Percentiles rank a stretch among this genome's conserved stretches.
Evolutionary conservation across 1,140 invertebrate genomes (phyloP).

Genomic region (Leguminivora glycinivorella): DNA sequence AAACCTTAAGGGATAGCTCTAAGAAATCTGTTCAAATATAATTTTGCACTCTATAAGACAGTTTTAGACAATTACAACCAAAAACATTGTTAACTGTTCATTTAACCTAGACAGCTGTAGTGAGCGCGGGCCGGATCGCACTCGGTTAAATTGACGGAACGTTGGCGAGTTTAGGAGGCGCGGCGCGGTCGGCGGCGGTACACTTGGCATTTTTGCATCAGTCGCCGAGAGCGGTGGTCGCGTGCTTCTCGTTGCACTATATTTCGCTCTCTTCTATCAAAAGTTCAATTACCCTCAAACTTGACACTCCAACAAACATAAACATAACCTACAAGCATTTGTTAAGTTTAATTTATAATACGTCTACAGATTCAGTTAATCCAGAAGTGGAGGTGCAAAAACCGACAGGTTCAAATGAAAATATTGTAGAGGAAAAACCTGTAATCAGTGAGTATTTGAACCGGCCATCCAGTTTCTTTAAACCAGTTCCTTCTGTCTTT

Average conservation of each 20-base stretch:
- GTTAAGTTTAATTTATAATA: slow-evolving; percentile 65
- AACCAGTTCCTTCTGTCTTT: slow-evolving; percentile 37
- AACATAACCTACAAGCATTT: slow-evolving; percentile 29
- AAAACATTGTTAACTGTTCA: background rate
- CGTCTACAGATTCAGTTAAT: slow-evolving; percentile 73
- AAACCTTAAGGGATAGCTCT: no score
- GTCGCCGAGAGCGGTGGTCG: slow-evolving; percentile 37
- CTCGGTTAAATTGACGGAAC: slow-evolving; percentile 58
- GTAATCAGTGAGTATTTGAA: slow-evolving; percentile 71
- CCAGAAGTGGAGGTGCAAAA: slow-evolving; percentile 72
- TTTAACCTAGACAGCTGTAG: background rate
- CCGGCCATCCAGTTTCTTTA: slow-evolving; percentile 47
- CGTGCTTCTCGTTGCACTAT: slow-evolving; percentile 40
- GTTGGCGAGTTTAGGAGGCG: slow-evolving; percentile 27
- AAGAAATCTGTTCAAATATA: no score
- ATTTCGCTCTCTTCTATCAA: slow-evolving; percentile 25
- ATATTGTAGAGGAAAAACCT: slow-evolving; percentile 64
- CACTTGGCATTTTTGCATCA: slow-evolving; percentile 28
- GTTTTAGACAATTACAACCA: no score
- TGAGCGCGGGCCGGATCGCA: slow-evolving; percentile 56
- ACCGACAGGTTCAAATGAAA: slow-evolving; percentile 63
- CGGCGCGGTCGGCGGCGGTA: slow-evolving; percentile 17
- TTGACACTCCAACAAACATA: slow-evolving; percentile 33
- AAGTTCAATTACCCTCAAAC: slow-evolving; percentile 38
- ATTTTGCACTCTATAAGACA: no score